These are phyloP conservation scores for Andrena minutula DNA, from an alignment of 2,888 invertebrate genomes.

Conservation along the genomic window DNA sequence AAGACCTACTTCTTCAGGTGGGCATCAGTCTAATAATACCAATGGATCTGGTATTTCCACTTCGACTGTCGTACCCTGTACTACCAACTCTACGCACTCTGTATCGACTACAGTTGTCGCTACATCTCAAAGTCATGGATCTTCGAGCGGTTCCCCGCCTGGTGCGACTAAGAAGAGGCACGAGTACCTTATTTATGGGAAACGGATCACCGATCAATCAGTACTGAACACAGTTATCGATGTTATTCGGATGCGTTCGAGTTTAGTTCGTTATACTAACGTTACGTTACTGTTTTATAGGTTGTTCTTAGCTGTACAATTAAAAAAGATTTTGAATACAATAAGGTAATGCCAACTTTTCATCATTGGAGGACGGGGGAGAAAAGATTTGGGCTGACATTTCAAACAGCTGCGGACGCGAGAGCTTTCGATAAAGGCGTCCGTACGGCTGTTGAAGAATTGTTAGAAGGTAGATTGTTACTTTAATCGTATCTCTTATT, in stretches of 20 bases:
- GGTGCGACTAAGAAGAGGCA: slow-evolving; percentile 88
- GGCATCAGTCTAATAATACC: slow-evolving; percentile 76
- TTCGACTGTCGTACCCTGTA: slow-evolving; percentile 74
- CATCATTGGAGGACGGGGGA: slow-evolving; percentile 99
- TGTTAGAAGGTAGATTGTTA: slow-evolving; percentile 91
- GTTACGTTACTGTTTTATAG: slow-evolving; percentile 85
- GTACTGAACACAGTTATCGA: slow-evolving; percentile 87
- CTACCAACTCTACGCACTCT: slow-evolving; percentile 70
- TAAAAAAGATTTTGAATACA: slow-evolving; percentile 98
- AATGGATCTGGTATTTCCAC: slow-evolving; percentile 75
- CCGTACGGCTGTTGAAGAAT: slow-evolving; percentile 94
- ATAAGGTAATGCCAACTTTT: slow-evolving; percentile 99
- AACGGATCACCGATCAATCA: slow-evolving; percentile 96
- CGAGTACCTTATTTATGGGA: slow-evolving; percentile 97
- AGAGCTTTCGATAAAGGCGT: slow-evolving; percentile 97
- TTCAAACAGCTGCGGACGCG: slow-evolving; percentile 98
- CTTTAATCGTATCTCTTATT: slow-evolving; percentile 2
- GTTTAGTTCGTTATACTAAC: background rate
- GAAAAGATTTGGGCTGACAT: slow-evolving; percentile 97
- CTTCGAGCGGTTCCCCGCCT: slow-evolving; percentile 83
- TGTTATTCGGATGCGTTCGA: slow-evolving; percentile 6
- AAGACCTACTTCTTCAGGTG: slow-evolving; percentile 86
- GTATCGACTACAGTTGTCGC: slow-evolving; percentile 67
- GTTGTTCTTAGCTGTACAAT: slow-evolving; percentile 97
- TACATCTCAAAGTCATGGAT: slow-evolving; percentile 78